phyloP scores from a whole-genome alignment of 2,797 vertebrate species.

The Microctenopoma stevenorrisi region DNA sequence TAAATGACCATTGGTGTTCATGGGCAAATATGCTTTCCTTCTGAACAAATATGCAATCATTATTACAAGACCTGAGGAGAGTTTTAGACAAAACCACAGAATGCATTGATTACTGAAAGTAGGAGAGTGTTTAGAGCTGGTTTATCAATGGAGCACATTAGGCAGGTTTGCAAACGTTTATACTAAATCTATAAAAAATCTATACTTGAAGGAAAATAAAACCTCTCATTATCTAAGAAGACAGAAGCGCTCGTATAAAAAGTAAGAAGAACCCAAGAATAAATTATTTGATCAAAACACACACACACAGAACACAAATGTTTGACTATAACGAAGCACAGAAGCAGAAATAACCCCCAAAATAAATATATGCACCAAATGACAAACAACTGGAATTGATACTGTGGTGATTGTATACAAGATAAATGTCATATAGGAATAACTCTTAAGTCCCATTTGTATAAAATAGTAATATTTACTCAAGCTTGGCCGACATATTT shows the following conservation, averaged over 20 bases:
- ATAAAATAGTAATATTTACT: not conserved
- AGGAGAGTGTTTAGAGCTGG: slow-evolving; percentile 22
- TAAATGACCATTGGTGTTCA: not conserved
- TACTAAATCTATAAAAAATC: not conserved
- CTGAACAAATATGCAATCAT: not conserved
- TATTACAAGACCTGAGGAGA: slow-evolving; percentile 2
- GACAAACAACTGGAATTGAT: not conserved
- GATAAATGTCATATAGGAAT: too few relatives aligned
- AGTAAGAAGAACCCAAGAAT: slow-evolving; percentile 46
- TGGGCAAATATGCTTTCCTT: not conserved
- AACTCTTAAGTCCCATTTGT: not conserved
- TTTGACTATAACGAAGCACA: not conserved
- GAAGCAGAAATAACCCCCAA: not conserved
- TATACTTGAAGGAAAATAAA: slow-evolving; percentile 27
- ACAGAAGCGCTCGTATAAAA: slow-evolving; percentile 17
- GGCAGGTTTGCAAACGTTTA: slow-evolving; percentile 45
- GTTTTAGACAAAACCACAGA: not conserved
- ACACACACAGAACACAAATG: slow-evolving; percentile 66
- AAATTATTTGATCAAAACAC: slow-evolving; percentile 59
- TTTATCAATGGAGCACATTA: slow-evolving; percentile 15
- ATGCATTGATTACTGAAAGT: not conserved
- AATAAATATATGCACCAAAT: slow-evolving; percentile 5
- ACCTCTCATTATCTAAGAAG: slow-evolving; percentile 14
- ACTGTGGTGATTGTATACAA: not conserved
- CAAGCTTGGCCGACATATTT: not conserved